phyloP scores from a whole-genome alignment of 2,113 vertebrate genomes.

The Oceanodroma tethys region DNA sequence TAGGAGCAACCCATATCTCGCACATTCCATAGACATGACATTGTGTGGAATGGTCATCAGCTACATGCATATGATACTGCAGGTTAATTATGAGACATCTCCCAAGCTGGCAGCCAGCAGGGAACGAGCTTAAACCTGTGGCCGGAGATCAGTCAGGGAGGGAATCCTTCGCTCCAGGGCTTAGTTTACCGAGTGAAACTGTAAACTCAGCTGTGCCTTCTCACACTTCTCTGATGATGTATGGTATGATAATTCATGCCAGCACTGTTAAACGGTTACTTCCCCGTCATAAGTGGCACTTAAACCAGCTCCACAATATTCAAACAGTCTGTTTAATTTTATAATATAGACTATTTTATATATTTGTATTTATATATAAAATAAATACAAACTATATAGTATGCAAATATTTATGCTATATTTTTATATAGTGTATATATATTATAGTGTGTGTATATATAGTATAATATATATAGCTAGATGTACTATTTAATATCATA shows the following conservation, averaged over 20 bases:
- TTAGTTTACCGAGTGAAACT: background rate
- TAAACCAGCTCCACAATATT: background rate
- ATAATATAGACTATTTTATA: background rate
- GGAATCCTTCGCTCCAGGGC: background rate
- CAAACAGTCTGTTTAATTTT: background rate
- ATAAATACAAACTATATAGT: background rate
- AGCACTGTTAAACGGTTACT: background rate
- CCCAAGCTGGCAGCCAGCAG: background rate
- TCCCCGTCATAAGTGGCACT: background rate
- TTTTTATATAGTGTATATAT: background rate
- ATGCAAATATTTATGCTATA: background rate
- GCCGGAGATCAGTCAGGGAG: background rate
- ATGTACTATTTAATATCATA: background rate
- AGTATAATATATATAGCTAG: background rate
- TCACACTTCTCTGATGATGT: background rate
- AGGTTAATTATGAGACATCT: background rate
- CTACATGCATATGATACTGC: background rate
- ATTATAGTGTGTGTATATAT: background rate
- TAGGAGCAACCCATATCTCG: accelerated
- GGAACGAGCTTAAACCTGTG: background rate
- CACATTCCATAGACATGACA: background rate
- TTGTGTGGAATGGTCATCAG: background rate
- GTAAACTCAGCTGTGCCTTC: background rate
- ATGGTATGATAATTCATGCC: background rate
- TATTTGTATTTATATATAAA: background rate